Conservation (phyloP, 2,888 invertebrate species). For the Thecocarcelia acutangulata region DNA sequence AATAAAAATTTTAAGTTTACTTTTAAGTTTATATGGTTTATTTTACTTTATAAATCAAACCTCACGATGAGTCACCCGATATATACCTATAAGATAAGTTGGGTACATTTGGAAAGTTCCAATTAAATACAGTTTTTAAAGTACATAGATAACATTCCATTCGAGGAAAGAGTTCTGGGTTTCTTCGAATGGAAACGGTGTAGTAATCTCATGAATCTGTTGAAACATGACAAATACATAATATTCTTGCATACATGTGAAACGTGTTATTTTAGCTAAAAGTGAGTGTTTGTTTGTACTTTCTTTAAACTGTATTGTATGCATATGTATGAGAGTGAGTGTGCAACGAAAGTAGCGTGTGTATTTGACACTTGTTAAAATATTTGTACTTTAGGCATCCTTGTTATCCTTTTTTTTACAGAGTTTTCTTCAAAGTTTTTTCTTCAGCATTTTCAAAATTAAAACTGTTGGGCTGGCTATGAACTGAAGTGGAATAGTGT, state of each 20-base stretch:
- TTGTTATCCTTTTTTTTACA: conserved; percentile 70
- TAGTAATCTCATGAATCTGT: conserved; percentile 14
- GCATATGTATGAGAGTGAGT: conserved; percentile 72
- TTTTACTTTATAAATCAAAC: no score
- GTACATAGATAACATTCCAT: no score
- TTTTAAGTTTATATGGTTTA: no score
- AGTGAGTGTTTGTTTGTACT: not conserved
- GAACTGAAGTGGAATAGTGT: conserved; percentile 12
- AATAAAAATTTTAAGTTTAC: no score
- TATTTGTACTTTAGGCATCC: conserved; percentile 79
- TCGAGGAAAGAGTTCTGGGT: no score
- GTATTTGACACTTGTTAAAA: conserved; percentile 82
- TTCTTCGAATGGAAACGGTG: conserved; percentile 25
- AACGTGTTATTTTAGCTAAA: conserved; percentile 36
- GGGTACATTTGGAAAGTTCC: no score
- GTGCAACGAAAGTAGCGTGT: conserved; percentile 79
- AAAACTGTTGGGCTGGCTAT: not conserved
- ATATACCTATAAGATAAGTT: no score
- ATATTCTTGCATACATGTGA: conserved; percentile 21
- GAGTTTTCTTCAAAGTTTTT: conserved; percentile 27
- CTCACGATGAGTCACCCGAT: no score
- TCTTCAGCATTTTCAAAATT: not conserved
- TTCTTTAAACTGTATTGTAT: not conserved
- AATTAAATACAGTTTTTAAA: no score
- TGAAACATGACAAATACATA: conserved; percentile 4